Evolutionary conservation across 2,888 invertebrate species (phyloP), one percentile per base, ranked within the genome.

Genomic region (Machimus atricapillus): DNA sequence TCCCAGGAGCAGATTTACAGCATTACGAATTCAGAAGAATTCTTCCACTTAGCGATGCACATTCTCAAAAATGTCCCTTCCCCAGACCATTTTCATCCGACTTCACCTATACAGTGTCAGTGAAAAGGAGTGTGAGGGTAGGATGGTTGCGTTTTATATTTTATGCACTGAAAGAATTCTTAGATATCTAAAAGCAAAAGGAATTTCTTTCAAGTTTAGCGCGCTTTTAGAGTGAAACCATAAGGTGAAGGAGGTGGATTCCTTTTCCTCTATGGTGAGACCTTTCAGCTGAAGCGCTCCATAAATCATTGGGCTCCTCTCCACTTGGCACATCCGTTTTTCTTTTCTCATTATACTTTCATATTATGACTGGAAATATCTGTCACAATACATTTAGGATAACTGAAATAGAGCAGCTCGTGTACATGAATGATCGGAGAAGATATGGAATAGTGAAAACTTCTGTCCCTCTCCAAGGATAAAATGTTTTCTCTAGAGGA

Each of bases 291-390:
- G 85, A 74, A 74, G 46, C 73, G 74, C 85, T 27, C 37, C 85
- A 85, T 85, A 85, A 85, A 85, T 85, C 85, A 85, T 56, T 74
- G 85, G 43, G 14, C 43, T 40, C 27, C 46, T 52, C 37, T 66
- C 6, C 27, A 27, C 31, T 74, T 56, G 85, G 85, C 43, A 74
- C 85, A 85, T 74, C 74, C 74, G 23, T 46, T 58, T 46, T 74
- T 85, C 85, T 74, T 74, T n/a, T 43, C 74, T 74, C 74, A 85
- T 74, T 85, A 85, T 85, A 85, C 85, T 74, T 85, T 85, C 74
- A 85, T 85, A 85, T 74, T 85, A 74, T 74, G 85, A 27, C 85
- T 74, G 34, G 74, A 56, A 74, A 43, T 85, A 74, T 85, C 85
- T 85, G 85, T 85, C 85, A 58, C 19, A 74, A 46, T 73, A 40